phyloP scores from a whole-genome alignment of 2,797 vertebrate genomes.

The Astyanax mexicanus region DNA sequence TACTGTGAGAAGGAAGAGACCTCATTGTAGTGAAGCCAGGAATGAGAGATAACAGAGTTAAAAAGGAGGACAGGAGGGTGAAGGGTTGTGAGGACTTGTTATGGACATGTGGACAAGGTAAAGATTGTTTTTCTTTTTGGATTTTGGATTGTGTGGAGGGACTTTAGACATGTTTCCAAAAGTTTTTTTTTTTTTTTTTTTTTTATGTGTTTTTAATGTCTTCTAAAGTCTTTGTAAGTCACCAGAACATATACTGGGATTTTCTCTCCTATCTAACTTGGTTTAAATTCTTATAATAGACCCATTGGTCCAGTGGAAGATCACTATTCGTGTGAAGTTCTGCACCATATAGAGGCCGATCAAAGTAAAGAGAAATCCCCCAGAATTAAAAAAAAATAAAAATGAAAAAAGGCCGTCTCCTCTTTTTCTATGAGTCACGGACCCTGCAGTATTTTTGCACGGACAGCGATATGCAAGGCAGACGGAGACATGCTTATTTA shows the following conservation, averaged over 20 bases:
- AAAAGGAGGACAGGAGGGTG: too few species aligned
- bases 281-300: not conserved
- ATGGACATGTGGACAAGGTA: too few species aligned
- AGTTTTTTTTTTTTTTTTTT: too few species aligned
- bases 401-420: too few species aligned
- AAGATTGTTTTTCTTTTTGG: too few species aligned
- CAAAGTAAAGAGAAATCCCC: not conserved
- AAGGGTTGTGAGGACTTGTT: too few species aligned
- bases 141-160: too few species aligned
- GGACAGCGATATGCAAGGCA: conserved; percentile 19
- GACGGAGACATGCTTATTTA: conserved; percentile 29
- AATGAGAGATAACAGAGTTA: too few species aligned
- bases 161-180: too few species aligned
- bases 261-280: not conserved
- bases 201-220: not conserved
- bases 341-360: not conserved
- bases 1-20: too few species aligned
- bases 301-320: not conserved
- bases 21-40: too few species aligned
- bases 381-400: conserved; percentile 21
- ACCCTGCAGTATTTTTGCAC: conserved; percentile 16
- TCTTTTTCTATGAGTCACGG: conserved; percentile 1
- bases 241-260: not conserved
- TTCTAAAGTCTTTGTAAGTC: not conserved
- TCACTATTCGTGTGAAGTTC: not conserved